Evolutionary conservation across 2,113 vertebrate genomes (phyloP), one percentile per base, ranked within the genome.

Genomic region (Cottus gobio): DNA sequence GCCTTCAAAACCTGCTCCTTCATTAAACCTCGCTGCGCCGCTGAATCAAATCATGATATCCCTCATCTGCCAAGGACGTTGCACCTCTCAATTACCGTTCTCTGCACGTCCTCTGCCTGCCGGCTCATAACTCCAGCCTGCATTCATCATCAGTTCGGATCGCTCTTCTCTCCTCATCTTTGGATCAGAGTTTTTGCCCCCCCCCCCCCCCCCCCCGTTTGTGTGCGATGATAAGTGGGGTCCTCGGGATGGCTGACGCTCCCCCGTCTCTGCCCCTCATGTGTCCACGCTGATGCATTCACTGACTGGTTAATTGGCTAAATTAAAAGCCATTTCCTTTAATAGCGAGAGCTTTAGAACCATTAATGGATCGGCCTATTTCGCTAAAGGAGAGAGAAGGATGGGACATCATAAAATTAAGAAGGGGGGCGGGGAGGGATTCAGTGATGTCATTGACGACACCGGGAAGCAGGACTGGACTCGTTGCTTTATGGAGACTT

Each of bases 251-350:
- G 42, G n/a, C 44, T 69, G 57, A 71, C 36, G 71, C 61, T 63
- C 36, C 61, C 36, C 63, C 10, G 42, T 76, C 54, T 42, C 75
- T n/a, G 24, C 7, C 7, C 13, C 58, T 68, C 30, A 31, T 31
- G 30, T 31, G 30, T 31, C 74, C 65, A 36, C 22, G 10, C n/a
- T 62, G 80, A 91, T 72, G 58, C 78, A 90, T 94, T 87, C 76
- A 82, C 60, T 28, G 28, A 57, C 82, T 80, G 75, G 71, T 85
- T 93, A 87, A 92, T 80, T 89, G 74, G 75, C 61, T 60, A 84
- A 89, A 94, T 92, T 90, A 90, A 93, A 92, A 91, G 82, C 77
- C 48, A 69, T 91, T 90, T 82, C 77, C 79, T 85, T 22, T 30
- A 82, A 92, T 75, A 73, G 80, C 28, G 15, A 68, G 67, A 75